Conservation (phyloP, 2,797 vertebrate species). For the Sebastes reedi region DNA sequence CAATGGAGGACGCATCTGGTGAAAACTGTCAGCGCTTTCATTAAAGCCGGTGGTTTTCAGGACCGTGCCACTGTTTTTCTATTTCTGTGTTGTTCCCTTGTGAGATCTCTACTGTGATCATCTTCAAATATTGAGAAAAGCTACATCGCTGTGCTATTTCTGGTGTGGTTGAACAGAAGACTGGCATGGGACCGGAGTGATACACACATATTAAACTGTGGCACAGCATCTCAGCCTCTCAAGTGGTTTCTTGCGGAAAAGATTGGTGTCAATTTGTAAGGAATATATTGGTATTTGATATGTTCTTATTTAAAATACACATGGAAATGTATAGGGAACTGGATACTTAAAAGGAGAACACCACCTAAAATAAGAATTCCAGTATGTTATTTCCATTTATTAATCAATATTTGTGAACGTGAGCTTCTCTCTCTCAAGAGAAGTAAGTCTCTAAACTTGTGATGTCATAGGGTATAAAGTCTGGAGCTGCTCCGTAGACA, state of each 20-base stretch:
- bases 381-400: neutral
- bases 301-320: neutral
- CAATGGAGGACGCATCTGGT: slow-evolving; percentile 25
- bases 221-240: neutral
- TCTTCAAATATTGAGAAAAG: slow-evolving; percentile 19
- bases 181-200: neutral
- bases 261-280: neutral
- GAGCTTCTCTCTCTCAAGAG: neutral
- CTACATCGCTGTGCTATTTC: slow-evolving; percentile 9
- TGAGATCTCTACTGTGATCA: slow-evolving; percentile 21
- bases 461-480: neutral
- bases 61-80: slow-evolving; percentile 23
- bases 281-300: neutral
- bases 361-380: neutral
- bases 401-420: neutral
- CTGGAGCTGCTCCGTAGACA: neutral
- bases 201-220: neutral
- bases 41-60: slow-evolving; percentile 33
- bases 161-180: neutral
- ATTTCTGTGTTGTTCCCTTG: slow-evolving; percentile 2
- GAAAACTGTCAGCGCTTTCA: slow-evolving; percentile 33
- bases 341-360: neutral
- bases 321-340: neutral
- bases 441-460: neutral
- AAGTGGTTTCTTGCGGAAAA: neutral